Evolutionary conservation across 2,888 invertebrate genomes (phyloP), one percentile per base, ranked within the genome.

Genomic region (Torymus texanus): DNA sequence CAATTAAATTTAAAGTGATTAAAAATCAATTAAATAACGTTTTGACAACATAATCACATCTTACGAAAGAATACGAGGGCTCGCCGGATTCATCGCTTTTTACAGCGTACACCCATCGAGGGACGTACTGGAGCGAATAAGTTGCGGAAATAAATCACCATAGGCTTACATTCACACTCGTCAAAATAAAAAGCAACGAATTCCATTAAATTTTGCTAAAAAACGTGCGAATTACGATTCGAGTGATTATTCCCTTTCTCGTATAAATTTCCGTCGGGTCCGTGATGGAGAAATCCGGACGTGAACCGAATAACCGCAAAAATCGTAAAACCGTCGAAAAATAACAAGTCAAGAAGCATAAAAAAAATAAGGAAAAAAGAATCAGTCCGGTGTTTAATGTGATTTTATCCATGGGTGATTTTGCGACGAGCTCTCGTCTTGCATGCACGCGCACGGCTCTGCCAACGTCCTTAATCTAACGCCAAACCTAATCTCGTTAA

Each of bases 11-110:
- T 66, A 67, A 73, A 70, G 70, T 56, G 61, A 78, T 66, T 59
- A 55, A n/a, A 55, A 53, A 55, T 55, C 61, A 50, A 67, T 73
- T 73, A 56, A 21, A 4, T 59, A 61, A 67, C 16, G 62, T 73
- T 78, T 78, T 78, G 67, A 73, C 62, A 62, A 61, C 61, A 73
- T 62, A 67, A 77, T 70, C 56, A 70, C 70, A 56, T 55, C 70
- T 75, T 56, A 59, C 18, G 29, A 53, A 58, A 65, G 55, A 41
- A 41, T 5, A 41, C 41, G 41, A 41, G 41, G 8, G 41, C 8
- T 41, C 8, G 41, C 41, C 1, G 8, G 5, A 41, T 8, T 41
- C 8, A 1, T 0, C 41, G 41, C 8, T 5, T 41, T 41, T 8
- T 41, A 41, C 8, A 41, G 1, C 8, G 3, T 63, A 58, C 41